Base-by-base conservation (phyloP, 2,888 invertebrate genomes). In the Plutella xylostella region DNA sequence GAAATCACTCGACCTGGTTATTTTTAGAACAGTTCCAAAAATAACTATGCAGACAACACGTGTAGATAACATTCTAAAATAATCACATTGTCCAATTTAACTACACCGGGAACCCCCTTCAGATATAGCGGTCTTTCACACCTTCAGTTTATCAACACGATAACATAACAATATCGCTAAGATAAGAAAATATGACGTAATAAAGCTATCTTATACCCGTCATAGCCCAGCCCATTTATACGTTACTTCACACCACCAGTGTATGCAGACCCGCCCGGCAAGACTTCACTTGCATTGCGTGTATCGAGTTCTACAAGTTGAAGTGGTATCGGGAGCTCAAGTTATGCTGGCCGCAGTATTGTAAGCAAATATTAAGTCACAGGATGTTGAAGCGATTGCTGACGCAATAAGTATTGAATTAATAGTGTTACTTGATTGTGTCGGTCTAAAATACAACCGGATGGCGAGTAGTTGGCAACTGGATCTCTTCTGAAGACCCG, bases 341-440 rank as follows among this genome's bases (percentile, higher is more conserved):
- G 9, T 7, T 25, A 39, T n/a, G 17, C 6, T 39, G 25, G 39
- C 1, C 39, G 17, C 11, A 7, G 17, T 25, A 25, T 15, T 12
- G 12, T 39, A 28, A 25, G 39, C 22, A 39, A 39, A 39, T 39
- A 39, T 39, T 22, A 25, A 17, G 25, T 39, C 39, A 39, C 25
- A 39, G 39, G 39, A 39, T 39, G 25, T 39, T n/a, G n/a, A n/a
- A n/a, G n/a, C 25, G 39, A 15, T 14, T 39, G 39, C 21, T 39
- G 39, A 39, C 39, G 39, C 17, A 22, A 22, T 11, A 17, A 39
- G 25, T 15, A 22, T 11, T 25, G 39, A 17, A 22, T 15, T 34
- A 17, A 14, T 34, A 9, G 34, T 34, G n/a, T 28, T 28, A 28
- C n/a, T 28, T 28, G 28, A 28, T n/a, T 28, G n/a, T n/a, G n/a